Base-by-base conservation (phyloP, 2,888 invertebrate species). In the Drosophila subsilvestris region DNA sequence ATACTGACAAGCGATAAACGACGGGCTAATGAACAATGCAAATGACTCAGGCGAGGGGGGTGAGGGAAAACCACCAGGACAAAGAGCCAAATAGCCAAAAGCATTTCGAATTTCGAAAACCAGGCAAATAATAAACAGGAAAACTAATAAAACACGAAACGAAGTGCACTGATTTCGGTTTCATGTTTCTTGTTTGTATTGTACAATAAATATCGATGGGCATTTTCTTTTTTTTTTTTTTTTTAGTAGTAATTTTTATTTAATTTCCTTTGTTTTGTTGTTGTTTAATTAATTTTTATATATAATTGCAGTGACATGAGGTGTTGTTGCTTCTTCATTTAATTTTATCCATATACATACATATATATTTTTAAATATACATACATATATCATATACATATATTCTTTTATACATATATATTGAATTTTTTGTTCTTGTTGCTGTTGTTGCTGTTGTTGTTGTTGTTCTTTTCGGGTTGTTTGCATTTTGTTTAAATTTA, bases 251-350 rank as follows among this genome's bases (percentile, higher is more conserved):
- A 85, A 80, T 83, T 86, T 88, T 80, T 88, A 86, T 79, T 81
- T 79, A 87, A 82, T 87, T 83, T 76, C 69, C 72, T 77, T 79
- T 86, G 78, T 73, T 89, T 74, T 88, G 63, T 86, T 80, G 76
- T 83, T 83, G 79, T 81, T 90, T 85, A 83, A 90, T 89, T 89
- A 90, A 86, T 89, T 89, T 80, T 90, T 90, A 89, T 88, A 89
- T 88, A 88, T 89, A 86, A 86, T 86, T 89, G 85, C 87, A 89
- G 89, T 89, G 89, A 90, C 90, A 90, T 89, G 87, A 90, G 90
- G 90, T 78, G 82, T 88, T 88, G 89, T 85, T 85, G 86, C 81
- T 82, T 74, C 69, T 81, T 88, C 74, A 75, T 87, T 37, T 87
- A 80, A 79, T 74, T 78, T 68, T 66, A 85, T 75, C 63, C 73